These are phyloP conservation scores for Nothura maculosa DNA, from an alignment of 2,797 vertebrate species.

Conservation along the genomic window DNA sequence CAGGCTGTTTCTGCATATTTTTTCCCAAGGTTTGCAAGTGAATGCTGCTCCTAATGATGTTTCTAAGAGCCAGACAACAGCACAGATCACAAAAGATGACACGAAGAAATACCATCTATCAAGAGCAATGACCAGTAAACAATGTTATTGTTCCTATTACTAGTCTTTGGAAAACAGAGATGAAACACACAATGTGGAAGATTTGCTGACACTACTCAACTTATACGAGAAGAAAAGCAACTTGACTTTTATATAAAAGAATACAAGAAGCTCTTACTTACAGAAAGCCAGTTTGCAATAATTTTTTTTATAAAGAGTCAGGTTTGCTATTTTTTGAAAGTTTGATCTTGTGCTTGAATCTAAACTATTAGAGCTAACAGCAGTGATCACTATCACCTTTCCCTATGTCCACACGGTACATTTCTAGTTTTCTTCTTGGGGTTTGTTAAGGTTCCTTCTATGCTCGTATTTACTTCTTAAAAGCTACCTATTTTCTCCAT, in stretches of 20 bases:
- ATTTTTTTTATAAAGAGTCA: accelerated
- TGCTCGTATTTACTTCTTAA: not conserved
- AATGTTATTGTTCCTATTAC: not conserved
- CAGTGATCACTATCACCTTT: not conserved
- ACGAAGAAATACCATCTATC: not conserved
- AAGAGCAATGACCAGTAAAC: not conserved
- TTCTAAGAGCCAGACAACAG: not conserved
- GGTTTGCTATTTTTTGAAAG: not conserved
- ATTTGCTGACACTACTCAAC: accelerated
- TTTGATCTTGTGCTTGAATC: not conserved
- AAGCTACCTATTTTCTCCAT: not conserved
- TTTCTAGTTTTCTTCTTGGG: not conserved
- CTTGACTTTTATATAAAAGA: not conserved
- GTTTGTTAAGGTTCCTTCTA: not conserved
- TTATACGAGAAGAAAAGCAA: not conserved
- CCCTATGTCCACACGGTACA: not conserved
- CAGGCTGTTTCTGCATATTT: accelerated
- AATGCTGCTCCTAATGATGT: not conserved
- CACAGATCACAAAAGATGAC: not conserved
- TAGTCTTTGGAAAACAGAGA: not conserved
- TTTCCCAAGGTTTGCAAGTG: not conserved
- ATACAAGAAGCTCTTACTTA: not conserved
- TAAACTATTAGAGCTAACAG: not conserved
- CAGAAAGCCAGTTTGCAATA: not conserved
- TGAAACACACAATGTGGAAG: not conserved